Percentiles rank a stretch among this genome's conserved stretches.
These are phyloP conservation scores for Loriculus beryllinus DNA, from an alignment of 2,797 vertebrate genomes.

Conservation along the genomic window DNA sequence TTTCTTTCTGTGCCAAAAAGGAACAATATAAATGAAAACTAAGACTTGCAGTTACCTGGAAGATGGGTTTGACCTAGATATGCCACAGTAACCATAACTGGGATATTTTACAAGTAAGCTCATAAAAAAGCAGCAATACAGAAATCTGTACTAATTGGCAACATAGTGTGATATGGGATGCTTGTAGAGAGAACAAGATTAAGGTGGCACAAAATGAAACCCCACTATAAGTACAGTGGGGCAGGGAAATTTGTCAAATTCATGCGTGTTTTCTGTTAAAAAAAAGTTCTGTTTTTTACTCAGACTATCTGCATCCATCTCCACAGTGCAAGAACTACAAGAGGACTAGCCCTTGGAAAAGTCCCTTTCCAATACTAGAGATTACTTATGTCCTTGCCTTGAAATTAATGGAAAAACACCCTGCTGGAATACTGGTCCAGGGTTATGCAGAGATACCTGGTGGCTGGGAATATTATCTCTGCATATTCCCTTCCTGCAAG, in stretches of 20 bases:
- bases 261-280: background rate
- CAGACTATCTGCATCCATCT: background rate
- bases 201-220: background rate
- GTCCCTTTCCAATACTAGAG: background rate
- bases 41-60: background rate
- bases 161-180: background rate
- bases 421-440: background rate
- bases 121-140: background rate
- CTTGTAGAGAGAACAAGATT: background rate
- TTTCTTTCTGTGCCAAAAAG: background rate
- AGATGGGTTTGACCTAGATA: background rate
- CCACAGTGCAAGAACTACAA: background rate
- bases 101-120: background rate
- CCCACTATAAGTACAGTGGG: background rate
- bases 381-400: background rate
- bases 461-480: rapidly evolving
- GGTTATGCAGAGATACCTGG: background rate
- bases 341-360: background rate
- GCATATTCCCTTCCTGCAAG: background rate
- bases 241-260: background rate
- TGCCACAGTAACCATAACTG: background rate
- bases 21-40: background rate
- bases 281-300: background rate
- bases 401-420: background rate
- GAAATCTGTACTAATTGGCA: background rate